Evolutionary conservation across 1,140 invertebrate genomes (phyloP).

Genomic region (Neuroterus valhalla): DNA sequence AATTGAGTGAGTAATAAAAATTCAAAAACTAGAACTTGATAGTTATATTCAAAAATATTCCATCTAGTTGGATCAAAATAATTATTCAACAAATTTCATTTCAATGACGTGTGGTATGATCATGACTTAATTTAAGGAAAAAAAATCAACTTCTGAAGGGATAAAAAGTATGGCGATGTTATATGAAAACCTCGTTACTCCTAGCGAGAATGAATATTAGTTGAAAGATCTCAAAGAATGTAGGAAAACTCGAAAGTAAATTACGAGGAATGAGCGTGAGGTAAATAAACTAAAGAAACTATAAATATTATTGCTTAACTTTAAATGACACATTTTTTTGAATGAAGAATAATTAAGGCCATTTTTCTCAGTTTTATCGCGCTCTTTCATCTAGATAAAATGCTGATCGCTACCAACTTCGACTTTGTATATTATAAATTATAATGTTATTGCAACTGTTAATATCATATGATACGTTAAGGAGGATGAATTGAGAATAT

Average conservation of each 20-base stretch:
- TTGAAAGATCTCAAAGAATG: not conserved
- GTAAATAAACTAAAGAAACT: not conserved
- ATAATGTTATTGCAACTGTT: conserved; percentile 8
- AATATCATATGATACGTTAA: conserved; percentile 28
- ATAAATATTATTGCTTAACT: not conserved
- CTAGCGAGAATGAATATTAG: not conserved
- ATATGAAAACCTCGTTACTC: not conserved
- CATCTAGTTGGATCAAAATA: not conserved
- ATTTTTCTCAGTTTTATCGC: conserved; percentile 3
- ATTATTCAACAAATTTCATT: not conserved
- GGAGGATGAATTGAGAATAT: conserved; percentile 22
- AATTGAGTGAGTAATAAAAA: too few species aligned
- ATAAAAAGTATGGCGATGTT: not conserved
- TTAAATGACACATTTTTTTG: conserved; percentile 19
- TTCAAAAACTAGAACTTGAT: too few species aligned
- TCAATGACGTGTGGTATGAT: not conserved
- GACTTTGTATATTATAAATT: conserved; percentile 29
- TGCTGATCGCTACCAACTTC: conserved; percentile 9
- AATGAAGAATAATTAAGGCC: not conserved
- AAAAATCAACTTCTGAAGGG: not conserved
- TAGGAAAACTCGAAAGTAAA: not conserved
- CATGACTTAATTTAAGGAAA: not conserved
- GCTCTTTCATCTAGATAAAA: conserved; percentile 29
- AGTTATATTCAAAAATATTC: too few species aligned
- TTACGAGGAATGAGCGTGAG: not conserved